phyloP scores from a whole-genome alignment of 2,888 invertebrate genomes.

The Andrena dorsata region DNA sequence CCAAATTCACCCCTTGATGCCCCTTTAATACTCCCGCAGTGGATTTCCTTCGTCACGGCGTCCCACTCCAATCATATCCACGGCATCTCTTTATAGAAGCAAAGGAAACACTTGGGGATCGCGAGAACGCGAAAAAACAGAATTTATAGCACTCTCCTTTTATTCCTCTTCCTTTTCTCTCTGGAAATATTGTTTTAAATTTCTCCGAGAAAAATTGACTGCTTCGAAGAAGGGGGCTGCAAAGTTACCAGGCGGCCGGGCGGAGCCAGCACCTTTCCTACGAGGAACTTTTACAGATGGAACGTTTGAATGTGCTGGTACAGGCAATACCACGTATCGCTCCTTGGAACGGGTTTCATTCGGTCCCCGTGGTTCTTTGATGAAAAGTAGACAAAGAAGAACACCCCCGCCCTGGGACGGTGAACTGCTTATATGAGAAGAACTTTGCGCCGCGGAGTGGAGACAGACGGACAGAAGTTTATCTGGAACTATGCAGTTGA shows the following conservation, averaged over 20 bases:
- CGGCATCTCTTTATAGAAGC: background rate
- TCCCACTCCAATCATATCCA: background rate
- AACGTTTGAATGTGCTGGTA: constrained; percentile 15
- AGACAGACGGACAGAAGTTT: constrained; percentile 71
- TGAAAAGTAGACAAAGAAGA: constrained; percentile 57
- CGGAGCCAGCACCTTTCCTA: background rate
- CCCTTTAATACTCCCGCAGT: no score
- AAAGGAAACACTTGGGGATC: background rate
- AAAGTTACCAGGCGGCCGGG: constrained; percentile 5
- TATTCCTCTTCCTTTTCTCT: background rate
- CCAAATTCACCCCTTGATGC: no score
- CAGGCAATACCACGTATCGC: constrained; percentile 12
- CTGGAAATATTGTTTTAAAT: constrained; percentile 47
- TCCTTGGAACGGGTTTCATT: constrained; percentile 19
- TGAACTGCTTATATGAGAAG: constrained; percentile 41
- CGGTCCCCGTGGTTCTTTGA: constrained; percentile 39
- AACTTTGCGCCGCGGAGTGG: constrained; percentile 41
- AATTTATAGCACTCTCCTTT: background rate
- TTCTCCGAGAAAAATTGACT: constrained; percentile 22
- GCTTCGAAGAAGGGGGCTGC: background rate
- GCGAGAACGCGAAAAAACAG: background rate
- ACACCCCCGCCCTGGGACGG: background rate
- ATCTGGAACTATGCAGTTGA: constrained; percentile 66
- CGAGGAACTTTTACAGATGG: constrained; percentile 18
- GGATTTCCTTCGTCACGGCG: background rate